Conservation (phyloP, 2,797 vertebrate species). For the Gymnodraco acuticeps region DNA sequence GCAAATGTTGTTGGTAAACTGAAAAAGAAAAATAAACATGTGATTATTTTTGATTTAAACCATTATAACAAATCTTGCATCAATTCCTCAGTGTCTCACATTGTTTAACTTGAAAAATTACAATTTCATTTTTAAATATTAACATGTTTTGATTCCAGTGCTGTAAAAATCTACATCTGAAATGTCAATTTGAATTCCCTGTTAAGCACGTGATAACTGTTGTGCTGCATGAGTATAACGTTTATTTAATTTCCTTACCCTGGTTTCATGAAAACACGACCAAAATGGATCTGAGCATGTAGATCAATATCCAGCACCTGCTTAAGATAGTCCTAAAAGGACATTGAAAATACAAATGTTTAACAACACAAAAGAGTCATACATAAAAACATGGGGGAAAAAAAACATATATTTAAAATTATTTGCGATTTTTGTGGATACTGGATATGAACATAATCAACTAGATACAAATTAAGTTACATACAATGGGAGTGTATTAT, state of each 20-base stretch:
- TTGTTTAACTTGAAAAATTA: background rate
- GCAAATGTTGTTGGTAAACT: constrained; percentile 98
- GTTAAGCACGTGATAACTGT: background rate
- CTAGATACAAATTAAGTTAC: background rate
- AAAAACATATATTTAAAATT: no score
- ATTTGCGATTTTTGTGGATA: background rate
- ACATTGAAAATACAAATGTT: constrained; percentile 10
- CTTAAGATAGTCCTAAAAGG: constrained; percentile 95
- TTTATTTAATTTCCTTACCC: constrained; percentile 68
- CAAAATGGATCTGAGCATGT: constrained; percentile 99
- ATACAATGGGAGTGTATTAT: no score
- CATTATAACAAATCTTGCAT: background rate
- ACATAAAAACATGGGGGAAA: background rate
- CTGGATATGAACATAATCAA: background rate
- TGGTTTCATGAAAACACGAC: constrained; percentile 99
- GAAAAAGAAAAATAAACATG: constrained; percentile 52
- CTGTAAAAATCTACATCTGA: background rate
- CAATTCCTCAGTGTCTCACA: background rate
- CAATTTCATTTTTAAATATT: no score
- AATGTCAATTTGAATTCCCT: background rate
- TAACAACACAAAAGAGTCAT: background rate
- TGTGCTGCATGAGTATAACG: background rate
- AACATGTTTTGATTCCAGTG: no score
- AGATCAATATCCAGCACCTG: constrained; percentile 99
- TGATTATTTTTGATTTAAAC: background rate